Percentiles rank a stretch among this genome's conserved stretches.
phyloP scores from a whole-genome alignment of 2,797 vertebrate species.

The Calcarius lapponicus region DNA sequence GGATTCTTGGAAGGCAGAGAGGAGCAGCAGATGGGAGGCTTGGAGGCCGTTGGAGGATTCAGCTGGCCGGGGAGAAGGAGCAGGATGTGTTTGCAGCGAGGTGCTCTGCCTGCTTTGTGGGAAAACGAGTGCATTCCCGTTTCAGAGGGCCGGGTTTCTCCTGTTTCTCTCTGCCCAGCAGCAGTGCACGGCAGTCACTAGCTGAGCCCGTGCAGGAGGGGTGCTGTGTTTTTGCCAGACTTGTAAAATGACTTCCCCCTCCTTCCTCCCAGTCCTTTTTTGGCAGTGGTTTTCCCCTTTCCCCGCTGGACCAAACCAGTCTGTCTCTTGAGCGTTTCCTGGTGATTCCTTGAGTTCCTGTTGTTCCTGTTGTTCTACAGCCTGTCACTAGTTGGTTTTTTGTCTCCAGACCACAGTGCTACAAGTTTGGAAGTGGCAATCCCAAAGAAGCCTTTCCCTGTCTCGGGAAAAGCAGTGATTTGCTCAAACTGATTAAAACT shows the following conservation, averaged over 20 bases:
- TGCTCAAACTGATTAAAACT: not conserved
- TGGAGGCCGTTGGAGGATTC: not conserved
- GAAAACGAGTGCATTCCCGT: not conserved
- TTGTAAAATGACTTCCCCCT: not conserved
- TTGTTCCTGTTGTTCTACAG: not conserved
- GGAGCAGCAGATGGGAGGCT: slow-evolving; percentile 40
- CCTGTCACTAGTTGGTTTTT: not conserved
- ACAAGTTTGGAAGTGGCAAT: not conserved
- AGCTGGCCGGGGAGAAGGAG: not conserved
- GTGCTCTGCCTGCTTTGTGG: not conserved
- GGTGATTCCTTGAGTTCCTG: slow-evolving; percentile 35
- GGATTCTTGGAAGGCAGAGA: slow-evolving; percentile 24
- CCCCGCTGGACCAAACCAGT: not conserved
- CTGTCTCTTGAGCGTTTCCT: slow-evolving; percentile 31
- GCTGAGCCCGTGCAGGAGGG: not conserved
- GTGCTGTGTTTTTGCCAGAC: not conserved
- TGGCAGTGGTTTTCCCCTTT: slow-evolving; percentile 20
- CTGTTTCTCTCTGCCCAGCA: not conserved
- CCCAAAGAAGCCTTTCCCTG: not conserved
- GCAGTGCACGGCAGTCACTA: not conserved
- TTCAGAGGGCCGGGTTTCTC: not conserved
- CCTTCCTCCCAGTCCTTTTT: not conserved
- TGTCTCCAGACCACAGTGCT: not conserved
- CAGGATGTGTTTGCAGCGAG: not conserved
- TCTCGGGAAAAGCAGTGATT: not conserved